Evolutionary conservation across 2,888 invertebrate species (phyloP), one percentile per base, ranked within the genome.

Genomic region (Steromphala cineraria): DNA sequence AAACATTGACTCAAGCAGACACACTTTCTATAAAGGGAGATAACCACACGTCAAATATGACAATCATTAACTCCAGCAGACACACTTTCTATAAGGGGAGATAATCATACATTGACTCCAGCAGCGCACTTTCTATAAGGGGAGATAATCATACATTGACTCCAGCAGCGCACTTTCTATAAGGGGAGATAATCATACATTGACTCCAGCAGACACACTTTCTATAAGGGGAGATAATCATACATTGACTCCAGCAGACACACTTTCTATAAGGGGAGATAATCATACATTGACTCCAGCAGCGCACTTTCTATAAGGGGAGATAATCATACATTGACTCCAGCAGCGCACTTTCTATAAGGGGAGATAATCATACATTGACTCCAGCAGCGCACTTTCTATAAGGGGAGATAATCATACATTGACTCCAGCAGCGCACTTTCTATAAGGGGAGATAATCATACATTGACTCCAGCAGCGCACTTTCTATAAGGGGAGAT

Each of bases 371-470:
- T 1, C n/a, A n/a, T n/a, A n/a, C n/a, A n/a, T n/a, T n/a, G 1
- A 93, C 15, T 90, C 89, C 80, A 90, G 80, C 79, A 93, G 83
- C 86, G 82, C 4, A 92, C 87, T 90, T 91, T 92, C 93, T 93
- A 88, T n/a, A 85, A 83, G 78, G 15, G 24, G 8, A 56, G 7
- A 56, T 24, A 3, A 56, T 1, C n/a, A n/a, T n/a, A n/a, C n/a
- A n/a, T n/a, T n/a, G 1, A 93, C 15, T 90, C 89, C 80, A 90
- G 80, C 79, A 93, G 83, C 86, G 82, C 4, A 92, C 87, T 90
- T 91, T 92, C 93, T 93, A 88, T n/a, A 85, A 83, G 78, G 15
- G 24, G 8, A 56, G 7, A 56, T 24, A 3, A 56, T 1, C n/a
- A n/a, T n/a, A n/a, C n/a, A n/a, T n/a, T n/a, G 1, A 93, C 15